A percentile compares a stretch with the other conserved stretches of the same genome.
Evolutionary conservation across 2,888 invertebrate species (phyloP).

Genomic region (Ptychoptera albimana): DNA sequence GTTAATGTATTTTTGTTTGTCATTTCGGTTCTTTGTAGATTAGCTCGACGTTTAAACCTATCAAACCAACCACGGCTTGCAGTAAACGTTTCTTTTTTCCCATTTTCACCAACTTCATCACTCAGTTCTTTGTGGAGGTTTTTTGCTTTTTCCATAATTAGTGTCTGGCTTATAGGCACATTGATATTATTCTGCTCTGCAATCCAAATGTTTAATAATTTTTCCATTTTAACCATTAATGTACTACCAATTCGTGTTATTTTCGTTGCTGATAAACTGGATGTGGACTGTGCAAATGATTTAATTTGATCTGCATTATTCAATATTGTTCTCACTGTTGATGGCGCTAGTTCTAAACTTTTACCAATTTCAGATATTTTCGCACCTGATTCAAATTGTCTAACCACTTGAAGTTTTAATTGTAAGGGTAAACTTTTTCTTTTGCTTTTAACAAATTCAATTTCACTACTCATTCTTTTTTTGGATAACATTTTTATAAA

Average conservation of each 20-base stretch:
- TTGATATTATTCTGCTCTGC: not conserved
- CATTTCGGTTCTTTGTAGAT: not conserved
- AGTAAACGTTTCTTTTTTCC: not conserved
- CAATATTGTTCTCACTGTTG: too few species aligned
- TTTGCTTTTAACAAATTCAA: too few species aligned
- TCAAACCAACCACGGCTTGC: not conserved
- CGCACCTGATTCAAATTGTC: too few species aligned
- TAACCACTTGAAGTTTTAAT: too few species aligned
- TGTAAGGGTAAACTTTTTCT: too few species aligned
- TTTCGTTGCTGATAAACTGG: not conserved
- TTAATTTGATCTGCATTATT: not conserved
- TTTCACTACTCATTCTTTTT: too few species aligned
- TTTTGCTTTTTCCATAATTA: constrained; percentile 1
- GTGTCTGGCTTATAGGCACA: not conserved
- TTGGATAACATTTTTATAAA: too few species aligned
- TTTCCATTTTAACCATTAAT: too few species aligned
- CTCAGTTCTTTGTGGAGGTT: not conserved
- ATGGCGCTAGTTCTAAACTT: too few species aligned
- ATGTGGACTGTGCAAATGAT: not conserved
- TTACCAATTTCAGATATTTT: too few species aligned
- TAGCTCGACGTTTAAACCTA: not conserved
- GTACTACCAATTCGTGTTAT: not conserved
- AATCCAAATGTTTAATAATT: not conserved
- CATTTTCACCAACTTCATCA: too few species aligned
- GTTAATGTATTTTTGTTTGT: too few species aligned